These are phyloP conservation scores for Phataginus tricuspis DNA, from an alignment of 2,797 vertebrate genomes.

Conservation along the genomic window DNA sequence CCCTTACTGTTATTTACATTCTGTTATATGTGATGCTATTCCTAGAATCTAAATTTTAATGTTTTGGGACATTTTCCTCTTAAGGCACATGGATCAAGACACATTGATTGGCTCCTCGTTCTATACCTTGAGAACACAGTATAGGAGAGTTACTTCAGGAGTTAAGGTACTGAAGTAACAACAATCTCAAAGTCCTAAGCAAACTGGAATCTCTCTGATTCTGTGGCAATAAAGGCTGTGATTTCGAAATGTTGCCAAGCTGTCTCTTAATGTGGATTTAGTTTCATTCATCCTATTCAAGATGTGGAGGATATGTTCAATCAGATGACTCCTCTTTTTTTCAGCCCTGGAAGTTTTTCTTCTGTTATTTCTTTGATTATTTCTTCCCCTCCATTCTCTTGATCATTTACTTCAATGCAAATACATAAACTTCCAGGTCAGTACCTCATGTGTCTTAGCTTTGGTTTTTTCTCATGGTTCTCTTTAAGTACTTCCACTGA, in stretches of 20 bases:
- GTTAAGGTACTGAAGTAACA: background rate
- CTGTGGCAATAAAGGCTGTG: background rate
- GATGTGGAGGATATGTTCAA: background rate
- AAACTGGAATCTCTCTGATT: background rate
- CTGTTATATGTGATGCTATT: background rate
- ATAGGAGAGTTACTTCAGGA: background rate
- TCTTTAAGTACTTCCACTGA: background rate
- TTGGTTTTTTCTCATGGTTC: background rate
- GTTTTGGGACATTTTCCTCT: constrained; percentile 19
- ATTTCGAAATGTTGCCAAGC: background rate
- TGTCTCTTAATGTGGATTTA: background rate
- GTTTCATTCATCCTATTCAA: background rate
- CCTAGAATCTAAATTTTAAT: constrained; percentile 12
- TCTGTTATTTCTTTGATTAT: background rate
- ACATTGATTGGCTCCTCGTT: background rate
- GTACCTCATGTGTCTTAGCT: background rate
- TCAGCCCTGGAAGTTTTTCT: background rate
- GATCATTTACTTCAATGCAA: background rate
- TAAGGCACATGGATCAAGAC: background rate
- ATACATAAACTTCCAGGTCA: background rate
- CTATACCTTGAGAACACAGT: background rate
- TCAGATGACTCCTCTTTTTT: background rate
- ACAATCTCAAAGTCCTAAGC: background rate
- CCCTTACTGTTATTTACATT: background rate
- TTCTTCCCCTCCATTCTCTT: background rate